These are phyloP conservation scores for Diadegma fenestrale DNA, from an alignment of 2,888 invertebrate genomes.

Conservation along the genomic window DNA sequence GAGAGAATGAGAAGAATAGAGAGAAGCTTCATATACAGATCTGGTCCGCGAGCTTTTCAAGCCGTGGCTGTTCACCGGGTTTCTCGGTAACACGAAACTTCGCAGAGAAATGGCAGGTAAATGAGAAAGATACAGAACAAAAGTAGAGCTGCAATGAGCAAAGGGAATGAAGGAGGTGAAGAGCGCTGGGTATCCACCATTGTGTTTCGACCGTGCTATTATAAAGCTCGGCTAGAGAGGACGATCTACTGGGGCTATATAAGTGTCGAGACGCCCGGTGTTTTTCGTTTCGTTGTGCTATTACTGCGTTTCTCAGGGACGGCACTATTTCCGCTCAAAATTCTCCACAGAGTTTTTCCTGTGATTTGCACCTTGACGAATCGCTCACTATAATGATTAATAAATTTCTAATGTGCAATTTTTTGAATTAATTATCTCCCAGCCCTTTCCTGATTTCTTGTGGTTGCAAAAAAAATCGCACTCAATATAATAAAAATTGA, in stretches of 20 bases:
- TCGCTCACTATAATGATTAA: neutral
- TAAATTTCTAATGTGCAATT: neutral
- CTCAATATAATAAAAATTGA: too few relatives aligned
- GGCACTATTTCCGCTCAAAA: neutral
- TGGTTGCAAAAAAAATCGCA: too few relatives aligned
- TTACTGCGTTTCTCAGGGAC: slow-evolving; percentile 57
- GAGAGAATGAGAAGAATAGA: slow-evolving; percentile 28
- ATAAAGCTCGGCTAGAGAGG: slow-evolving; percentile 73
- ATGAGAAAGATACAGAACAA: slow-evolving; percentile 61
- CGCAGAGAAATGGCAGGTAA: slow-evolving; percentile 58
- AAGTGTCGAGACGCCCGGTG: slow-evolving; percentile 58
- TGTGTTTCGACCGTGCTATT: slow-evolving; percentile 78
- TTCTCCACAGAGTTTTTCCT: neutral
- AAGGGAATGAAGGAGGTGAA: slow-evolving; percentile 53
- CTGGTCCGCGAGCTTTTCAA: slow-evolving; percentile 41
- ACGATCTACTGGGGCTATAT: slow-evolving; percentile 70
- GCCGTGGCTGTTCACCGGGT: slow-evolving; percentile 44
- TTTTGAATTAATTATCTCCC: too few relatives aligned
- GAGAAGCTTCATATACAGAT: slow-evolving; percentile 30
- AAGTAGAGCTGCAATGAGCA: slow-evolving; percentile 44
- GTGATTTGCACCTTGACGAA: neutral
- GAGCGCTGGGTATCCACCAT: slow-evolving; percentile 73
- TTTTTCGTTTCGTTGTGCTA: slow-evolving; percentile 66
- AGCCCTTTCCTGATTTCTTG: too few relatives aligned
- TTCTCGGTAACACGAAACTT: slow-evolving; percentile 44